Evolutionary conservation across 2,888 invertebrate genomes (phyloP).

Genomic region (Drosophila parthenogenetica): DNA sequence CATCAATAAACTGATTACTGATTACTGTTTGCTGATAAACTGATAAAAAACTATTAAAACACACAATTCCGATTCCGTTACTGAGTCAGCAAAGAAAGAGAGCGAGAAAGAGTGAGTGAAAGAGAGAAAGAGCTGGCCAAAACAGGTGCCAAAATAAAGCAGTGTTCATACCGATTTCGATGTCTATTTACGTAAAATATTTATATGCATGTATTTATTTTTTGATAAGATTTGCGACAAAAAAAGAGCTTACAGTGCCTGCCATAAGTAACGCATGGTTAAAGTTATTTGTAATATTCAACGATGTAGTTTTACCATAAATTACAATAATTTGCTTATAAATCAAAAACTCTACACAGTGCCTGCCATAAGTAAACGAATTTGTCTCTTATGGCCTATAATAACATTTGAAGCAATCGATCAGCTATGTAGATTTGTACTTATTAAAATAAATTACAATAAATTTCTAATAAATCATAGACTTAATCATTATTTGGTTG

Average conservation of each 20-base stretch:
- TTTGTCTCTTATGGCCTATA: constrained; percentile 8
- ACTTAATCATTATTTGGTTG: not conserved
- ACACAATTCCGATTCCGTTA: constrained; percentile 15
- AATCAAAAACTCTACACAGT: constrained; percentile 46
- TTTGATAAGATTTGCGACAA: constrained; percentile 45
- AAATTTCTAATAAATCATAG: constrained; percentile 49
- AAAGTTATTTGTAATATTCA: not conserved
- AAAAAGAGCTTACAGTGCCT: constrained; percentile 40
- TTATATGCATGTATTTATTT: constrained; percentile 54
- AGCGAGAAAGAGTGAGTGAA: too few species aligned
- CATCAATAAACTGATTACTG: constrained; percentile 5
- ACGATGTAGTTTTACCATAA: constrained; percentile 34
- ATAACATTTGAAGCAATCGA: constrained; percentile 52
- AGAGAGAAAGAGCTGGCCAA: constrained; percentile 31
- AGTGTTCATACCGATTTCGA: constrained; percentile 61
- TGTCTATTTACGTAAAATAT: constrained; percentile 43
- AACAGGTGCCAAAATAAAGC: constrained; percentile 54
- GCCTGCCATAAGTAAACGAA: constrained; percentile 42
- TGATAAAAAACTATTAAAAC: constrained; percentile 3
- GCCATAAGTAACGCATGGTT: constrained; percentile 37
- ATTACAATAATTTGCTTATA: constrained; percentile 42
- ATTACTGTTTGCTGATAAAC: not conserved
- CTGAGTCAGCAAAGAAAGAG: constrained; percentile 24
- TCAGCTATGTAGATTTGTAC: constrained; percentile 32
- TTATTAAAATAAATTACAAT: constrained; percentile 37